Conservation (phyloP, 2,797 vertebrate species). For the Takifugu ocellatus region DNA sequence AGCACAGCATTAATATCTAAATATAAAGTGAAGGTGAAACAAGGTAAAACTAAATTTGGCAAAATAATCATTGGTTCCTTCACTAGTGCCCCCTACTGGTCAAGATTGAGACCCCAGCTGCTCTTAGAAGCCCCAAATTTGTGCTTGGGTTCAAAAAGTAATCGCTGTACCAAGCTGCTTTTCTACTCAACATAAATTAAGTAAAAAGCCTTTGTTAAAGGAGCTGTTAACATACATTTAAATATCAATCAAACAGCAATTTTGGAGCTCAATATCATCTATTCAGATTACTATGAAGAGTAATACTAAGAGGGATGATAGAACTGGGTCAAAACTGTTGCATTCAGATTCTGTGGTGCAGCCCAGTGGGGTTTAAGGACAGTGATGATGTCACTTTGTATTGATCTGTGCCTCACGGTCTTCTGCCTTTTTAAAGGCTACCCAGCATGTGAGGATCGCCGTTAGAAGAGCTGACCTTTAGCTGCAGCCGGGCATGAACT, state of each 20-base stretch:
- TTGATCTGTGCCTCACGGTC: conserved; percentile 57
- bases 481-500: conserved; percentile 51
- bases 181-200: background rate
- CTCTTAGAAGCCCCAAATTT: no score
- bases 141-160: no score
- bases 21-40: background rate
- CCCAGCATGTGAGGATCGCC: conserved; percentile 57
- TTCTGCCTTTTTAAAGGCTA: conserved; percentile 66
- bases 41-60: background rate
- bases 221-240: background rate
- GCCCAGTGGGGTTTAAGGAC: conserved; percentile 24
- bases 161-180: no score
- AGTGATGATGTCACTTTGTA: conserved; percentile 68
- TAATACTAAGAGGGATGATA: no score
- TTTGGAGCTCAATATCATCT: no score
- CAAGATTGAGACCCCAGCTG: no score
- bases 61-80: no score
- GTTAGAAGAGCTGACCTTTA: conserved; percentile 73
- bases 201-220: background rate
- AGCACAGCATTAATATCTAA: background rate
- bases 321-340: background rate
- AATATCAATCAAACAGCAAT: no score
- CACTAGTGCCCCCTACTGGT: no score
- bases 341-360: conserved; percentile 2
- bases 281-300: no score